These are phyloP conservation scores for Chloroclysta siterata DNA, from an alignment of 2,888 invertebrate species.

Conservation along the genomic window DNA sequence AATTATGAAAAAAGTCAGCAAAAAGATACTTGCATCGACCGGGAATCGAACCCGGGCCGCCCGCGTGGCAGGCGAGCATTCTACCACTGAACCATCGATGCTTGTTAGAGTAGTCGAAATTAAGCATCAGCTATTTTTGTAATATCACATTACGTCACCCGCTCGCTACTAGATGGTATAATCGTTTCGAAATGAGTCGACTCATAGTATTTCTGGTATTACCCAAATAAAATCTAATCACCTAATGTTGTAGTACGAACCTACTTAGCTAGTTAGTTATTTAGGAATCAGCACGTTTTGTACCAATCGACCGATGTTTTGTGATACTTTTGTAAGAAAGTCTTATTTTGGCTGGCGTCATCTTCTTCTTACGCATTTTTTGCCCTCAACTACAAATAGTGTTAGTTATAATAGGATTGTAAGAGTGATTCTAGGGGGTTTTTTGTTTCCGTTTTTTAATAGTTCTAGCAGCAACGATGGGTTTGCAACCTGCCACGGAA, in stretches of 20 bases:
- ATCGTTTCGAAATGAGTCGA: slow-evolving; percentile 1
- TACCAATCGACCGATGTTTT: not conserved
- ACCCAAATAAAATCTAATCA: too few relatives aligned
- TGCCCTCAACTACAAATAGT: too few relatives aligned
- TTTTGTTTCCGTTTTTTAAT: too few relatives aligned
- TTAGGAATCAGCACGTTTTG: slow-evolving; percentile 8
- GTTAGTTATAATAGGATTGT: too few relatives aligned
- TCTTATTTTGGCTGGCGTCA: too few relatives aligned
- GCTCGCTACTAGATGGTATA: too few relatives aligned
- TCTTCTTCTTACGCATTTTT: too few relatives aligned
- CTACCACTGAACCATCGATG: slow-evolving; percentile 84
- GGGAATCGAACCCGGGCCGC: slow-evolving; percentile 86
- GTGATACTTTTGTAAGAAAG: too few relatives aligned
- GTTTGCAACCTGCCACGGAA: too few relatives aligned
- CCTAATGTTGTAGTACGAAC: too few relatives aligned
- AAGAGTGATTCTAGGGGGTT: too few relatives aligned
- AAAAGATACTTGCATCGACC: slow-evolving; percentile 73
- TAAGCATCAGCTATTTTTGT: not conserved
- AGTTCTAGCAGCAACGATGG: too few relatives aligned
- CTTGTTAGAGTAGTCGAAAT: slow-evolving; percentile 37
- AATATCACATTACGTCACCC: slow-evolving; percentile 1
- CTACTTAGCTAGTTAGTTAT: not conserved
- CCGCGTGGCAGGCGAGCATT: slow-evolving; percentile 86
- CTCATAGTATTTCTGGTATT: slow-evolving; percentile 1
- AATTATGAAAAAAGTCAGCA: not conserved